Percentiles rank a stretch among this genome's conserved stretches.
phyloP scores from a whole-genome alignment of 2,797 vertebrate genomes.

The Thripadectes ignobilis region DNA sequence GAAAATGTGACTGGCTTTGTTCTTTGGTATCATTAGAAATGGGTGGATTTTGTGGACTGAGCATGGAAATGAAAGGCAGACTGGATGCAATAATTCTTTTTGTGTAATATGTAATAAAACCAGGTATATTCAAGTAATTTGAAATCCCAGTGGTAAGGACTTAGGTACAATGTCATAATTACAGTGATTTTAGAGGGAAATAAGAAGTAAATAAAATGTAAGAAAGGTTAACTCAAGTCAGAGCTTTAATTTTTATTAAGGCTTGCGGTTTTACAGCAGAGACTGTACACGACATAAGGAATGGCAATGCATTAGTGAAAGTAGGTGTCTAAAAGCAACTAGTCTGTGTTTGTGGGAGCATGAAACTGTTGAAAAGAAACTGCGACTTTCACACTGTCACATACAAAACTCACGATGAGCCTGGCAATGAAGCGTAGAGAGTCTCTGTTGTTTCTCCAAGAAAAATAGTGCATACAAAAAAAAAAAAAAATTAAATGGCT shows the following conservation, averaged over 20 bases:
- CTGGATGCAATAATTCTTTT: not conserved
- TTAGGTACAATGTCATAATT: not conserved
- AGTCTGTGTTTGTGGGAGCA: slow-evolving; percentile 43
- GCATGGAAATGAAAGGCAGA: not conserved
- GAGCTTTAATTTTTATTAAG: not conserved
- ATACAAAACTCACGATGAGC: slow-evolving; percentile 14
- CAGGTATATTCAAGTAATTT: not conserved
- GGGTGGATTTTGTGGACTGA: not conserved
- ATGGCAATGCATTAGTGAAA: slow-evolving; percentile 11
- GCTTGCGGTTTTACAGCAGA: not conserved
- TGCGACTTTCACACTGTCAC: slow-evolving; percentile 55
- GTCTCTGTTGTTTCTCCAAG: not conserved
- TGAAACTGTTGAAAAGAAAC: slow-evolving; percentile 63
- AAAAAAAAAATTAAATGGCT: not conserved
- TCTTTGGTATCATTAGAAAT: not conserved
- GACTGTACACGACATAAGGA: not conserved
- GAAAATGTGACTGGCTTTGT: not conserved
- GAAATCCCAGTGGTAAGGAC: not conserved
- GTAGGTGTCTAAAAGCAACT: slow-evolving; percentile 16
- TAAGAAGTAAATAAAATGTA: not conserved
- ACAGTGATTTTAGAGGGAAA: not conserved
- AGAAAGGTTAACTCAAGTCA: not conserved
- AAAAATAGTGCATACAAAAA: not conserved
- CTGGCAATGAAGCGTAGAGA: slow-evolving; percentile 20
- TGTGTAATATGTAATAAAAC: not conserved